These are phyloP conservation scores for Pseudoips prasinana DNA, from an alignment of 2,888 invertebrate genomes.

Conservation along the genomic window DNA sequence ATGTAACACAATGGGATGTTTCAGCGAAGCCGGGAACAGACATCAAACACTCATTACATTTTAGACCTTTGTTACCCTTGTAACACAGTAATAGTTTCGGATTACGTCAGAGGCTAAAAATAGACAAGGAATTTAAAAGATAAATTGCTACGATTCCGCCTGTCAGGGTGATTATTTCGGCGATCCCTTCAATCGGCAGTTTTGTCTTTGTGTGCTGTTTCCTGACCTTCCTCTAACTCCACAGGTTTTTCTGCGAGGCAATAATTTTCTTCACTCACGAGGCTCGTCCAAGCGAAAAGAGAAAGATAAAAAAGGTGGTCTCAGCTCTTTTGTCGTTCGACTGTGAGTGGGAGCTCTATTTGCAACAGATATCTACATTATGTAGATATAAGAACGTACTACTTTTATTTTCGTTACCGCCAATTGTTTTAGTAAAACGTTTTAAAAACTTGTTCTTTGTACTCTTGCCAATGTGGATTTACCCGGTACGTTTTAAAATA, in stretches of 20 bases:
- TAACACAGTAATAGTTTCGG: constrained; percentile 10
- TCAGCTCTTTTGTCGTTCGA: constrained; percentile 59
- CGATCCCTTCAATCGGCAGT: constrained; percentile 48
- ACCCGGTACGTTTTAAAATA: constrained; percentile 7
- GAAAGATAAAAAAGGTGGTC: constrained; percentile 67
- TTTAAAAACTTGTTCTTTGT: no score
- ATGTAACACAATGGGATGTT: constrained; percentile 11
- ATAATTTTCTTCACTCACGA: constrained; percentile 65
- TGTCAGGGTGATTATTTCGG: constrained; percentile 40
- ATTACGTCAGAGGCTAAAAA: constrained; percentile 12
- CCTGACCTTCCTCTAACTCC: constrained; percentile 53
- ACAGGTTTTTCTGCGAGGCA: constrained; percentile 58
- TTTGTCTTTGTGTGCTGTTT: constrained; percentile 56
- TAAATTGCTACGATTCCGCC: constrained; percentile 24
- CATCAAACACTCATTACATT: constrained; percentile 12
- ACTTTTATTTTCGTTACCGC: constrained; percentile 20
- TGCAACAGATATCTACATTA: constrained; percentile 31
- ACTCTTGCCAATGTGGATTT: constrained; percentile 32
- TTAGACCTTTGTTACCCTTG: constrained; percentile 7
- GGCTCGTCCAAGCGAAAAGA: constrained; percentile 64
- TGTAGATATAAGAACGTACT: constrained; percentile 21
- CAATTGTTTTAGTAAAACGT: constrained; percentile 7
- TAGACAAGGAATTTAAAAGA: constrained; percentile 18
- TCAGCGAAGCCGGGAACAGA: constrained; percentile 2
- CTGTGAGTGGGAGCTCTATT: constrained; percentile 39